Evolutionary conservation across 2,113 vertebrate species (phyloP).

Genomic region (Etia nguti): DNA sequence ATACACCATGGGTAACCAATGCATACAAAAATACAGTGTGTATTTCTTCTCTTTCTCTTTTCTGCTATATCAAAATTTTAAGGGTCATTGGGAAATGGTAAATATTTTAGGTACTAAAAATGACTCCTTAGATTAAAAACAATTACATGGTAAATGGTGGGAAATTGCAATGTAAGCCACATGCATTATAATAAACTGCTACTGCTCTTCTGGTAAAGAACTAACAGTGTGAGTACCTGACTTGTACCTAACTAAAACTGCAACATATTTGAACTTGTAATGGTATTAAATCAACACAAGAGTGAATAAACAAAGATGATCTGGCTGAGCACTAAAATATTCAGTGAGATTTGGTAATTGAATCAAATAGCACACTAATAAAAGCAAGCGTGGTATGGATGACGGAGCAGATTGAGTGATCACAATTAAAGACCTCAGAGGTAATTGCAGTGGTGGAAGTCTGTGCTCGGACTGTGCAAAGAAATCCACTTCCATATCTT

Average conservation of each 20-base stretch:
- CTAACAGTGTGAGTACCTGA: neutral
- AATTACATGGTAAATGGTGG: neutral
- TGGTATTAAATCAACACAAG: neutral
- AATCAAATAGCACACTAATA: neutral
- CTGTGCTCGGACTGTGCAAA: conserved; percentile 39
- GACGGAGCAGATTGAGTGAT: neutral
- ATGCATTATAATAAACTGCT: neutral
- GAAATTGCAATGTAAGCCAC: neutral
- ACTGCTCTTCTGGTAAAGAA: neutral
- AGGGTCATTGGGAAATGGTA: neutral
- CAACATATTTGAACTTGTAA: neutral
- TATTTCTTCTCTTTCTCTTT: neutral
- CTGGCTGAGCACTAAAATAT: neutral
- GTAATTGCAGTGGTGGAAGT: conserved; percentile 14
- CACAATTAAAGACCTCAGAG: conserved; percentile 29
- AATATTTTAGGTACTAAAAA: neutral
- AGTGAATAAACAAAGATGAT: neutral
- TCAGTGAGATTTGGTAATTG: neutral
- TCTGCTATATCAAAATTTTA: neutral
- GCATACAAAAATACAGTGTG: neutral
- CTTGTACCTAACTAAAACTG: neutral
- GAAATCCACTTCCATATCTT: conserved; percentile 33
- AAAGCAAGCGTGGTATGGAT: neutral
- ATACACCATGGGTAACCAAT: neutral
- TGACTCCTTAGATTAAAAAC: neutral